These are phyloP conservation scores for Dinomys branickii DNA, from an alignment of 2,113 vertebrate species.

Conservation along the genomic window DNA sequence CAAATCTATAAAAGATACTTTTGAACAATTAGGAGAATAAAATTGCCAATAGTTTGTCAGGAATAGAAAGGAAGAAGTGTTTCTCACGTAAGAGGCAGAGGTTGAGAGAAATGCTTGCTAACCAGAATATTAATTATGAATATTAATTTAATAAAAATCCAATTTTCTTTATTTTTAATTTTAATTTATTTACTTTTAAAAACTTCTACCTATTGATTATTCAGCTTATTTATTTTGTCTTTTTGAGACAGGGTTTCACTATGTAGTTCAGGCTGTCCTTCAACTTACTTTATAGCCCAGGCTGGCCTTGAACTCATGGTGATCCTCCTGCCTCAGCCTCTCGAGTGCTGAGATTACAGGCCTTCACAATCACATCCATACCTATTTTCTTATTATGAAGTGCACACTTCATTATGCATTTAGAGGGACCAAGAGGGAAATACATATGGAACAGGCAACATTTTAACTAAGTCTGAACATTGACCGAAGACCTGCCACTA, in stretches of 20 bases:
- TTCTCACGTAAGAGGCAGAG: too few species aligned
- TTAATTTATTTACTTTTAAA: background rate
- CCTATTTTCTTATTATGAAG: background rate
- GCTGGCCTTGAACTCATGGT: background rate
- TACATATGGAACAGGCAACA: background rate
- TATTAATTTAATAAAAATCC: conserved; percentile 33
- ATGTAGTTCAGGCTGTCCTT: background rate
- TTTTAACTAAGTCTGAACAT: background rate
- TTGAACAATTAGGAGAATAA: background rate
- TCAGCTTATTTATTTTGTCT: background rate
- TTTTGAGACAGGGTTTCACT: background rate
- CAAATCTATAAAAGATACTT: conserved; percentile 27
- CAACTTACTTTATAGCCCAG: background rate
- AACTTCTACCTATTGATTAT: background rate
- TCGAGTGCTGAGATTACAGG: background rate
- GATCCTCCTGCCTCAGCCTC: background rate
- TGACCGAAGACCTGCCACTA: background rate
- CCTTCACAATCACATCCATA: background rate
- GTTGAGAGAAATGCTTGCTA: too few species aligned
- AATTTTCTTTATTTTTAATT: background rate
- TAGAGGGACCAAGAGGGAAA: background rate
- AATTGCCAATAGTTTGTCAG: conserved; percentile 35
- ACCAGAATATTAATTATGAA: too few species aligned
- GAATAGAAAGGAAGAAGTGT: too few species aligned
- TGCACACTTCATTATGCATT: background rate